Base-by-base conservation (phyloP, 1,140 invertebrate species). In the Drosophila ananassae region DNA sequence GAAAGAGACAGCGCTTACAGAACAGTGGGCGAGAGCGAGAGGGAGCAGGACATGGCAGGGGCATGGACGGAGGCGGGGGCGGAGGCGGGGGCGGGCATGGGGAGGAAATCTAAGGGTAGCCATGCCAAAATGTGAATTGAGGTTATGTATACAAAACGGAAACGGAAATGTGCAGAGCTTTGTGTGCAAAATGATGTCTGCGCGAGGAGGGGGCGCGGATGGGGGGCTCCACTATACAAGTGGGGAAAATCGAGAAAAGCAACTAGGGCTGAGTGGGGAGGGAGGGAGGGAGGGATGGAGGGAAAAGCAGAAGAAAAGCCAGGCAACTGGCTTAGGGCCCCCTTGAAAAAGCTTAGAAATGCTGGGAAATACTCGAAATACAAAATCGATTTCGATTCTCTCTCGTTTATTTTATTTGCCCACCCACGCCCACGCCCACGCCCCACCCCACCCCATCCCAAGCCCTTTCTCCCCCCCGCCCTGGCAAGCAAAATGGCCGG, bases 131-230 rank as follows among this genome's bases (percentile, higher is more conserved):
- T 83, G 82, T 87, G 82, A 87, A 85, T 87, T 85, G 82, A 85
- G 82, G 82, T 82, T 85, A 87, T 85, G 82, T 85, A 87, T 85
- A 85, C 82, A 85, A 85, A 87, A 87, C 78, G 82, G 82, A 85
- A 85, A 85, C 82, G 82, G 82, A 85, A 87, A 87, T 83, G 82
- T 87, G 82, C 79, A 75, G 71, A 79, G 83, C 74, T 89, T 78
- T 89, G 78, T 72, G 80, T 79, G 78, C 82, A 83, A 85, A 84
- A 84, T 80, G 73, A 84, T 77, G 77, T 85, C 73, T 80, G 73
- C 58, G 53, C 37, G 13, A 13, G 30, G 46, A 22, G 52, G 28
- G 30, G 34, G 39, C 41, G 39, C 37, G 41, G n/a, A 44, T 39
- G n/a, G 56, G 56, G 60, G 37, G 28, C 1, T 13, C 25, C 1